Evolutionary conservation across 1,140 invertebrate species (phyloP), one percentile per base, ranked within the genome.

Genomic region (Calliopsis andreniformis): DNA sequence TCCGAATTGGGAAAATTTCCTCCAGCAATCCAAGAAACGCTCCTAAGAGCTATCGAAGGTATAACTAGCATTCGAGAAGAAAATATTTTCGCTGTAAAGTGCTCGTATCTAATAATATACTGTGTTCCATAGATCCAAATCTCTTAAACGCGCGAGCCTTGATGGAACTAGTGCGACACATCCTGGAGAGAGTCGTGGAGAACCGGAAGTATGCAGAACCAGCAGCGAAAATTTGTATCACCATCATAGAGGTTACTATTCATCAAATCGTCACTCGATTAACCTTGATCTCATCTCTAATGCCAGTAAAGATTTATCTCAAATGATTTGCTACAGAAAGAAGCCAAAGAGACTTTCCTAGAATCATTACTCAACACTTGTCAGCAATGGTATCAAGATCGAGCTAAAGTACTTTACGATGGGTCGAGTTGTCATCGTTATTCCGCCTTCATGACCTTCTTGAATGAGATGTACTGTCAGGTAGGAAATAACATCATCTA

Each of bases 381-480:
- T 87, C 96, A 97, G 87, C 96, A 97, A 89, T 97, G 96, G 95
- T 98, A 96, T 90, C 96, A 97, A 87, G 96, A 97, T 88, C 91
- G 96, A 42, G 96, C 96, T 72, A 95, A 95, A 92, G 93, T 94
- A 35, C 78, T 91, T 68, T 87, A 91, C 72, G 88, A 92, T 49
- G 76, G 83, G 25, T 79, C 88, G 28, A 69, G 84, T 25, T 86
- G 87, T 86, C 78, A 90, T 84, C 81, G 89, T 69, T 91, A 92
- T 84, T 88, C 96, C 80, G 95, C 96, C 76, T 97, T 97, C 91
- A 97, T 97, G 93, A 96, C 95, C 89, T 97, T 97, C 91, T 93
- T 98, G 53, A 96, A 96, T 81, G 97, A 97, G 93, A 96, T 97
- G 94, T 97, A 97, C 89, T 95, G 96, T 87, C 96, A 96, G 93